These are phyloP conservation scores for Oreochromis tanganicae DNA, from an alignment of 2,113 vertebrate genomes.

Conservation along the genomic window DNA sequence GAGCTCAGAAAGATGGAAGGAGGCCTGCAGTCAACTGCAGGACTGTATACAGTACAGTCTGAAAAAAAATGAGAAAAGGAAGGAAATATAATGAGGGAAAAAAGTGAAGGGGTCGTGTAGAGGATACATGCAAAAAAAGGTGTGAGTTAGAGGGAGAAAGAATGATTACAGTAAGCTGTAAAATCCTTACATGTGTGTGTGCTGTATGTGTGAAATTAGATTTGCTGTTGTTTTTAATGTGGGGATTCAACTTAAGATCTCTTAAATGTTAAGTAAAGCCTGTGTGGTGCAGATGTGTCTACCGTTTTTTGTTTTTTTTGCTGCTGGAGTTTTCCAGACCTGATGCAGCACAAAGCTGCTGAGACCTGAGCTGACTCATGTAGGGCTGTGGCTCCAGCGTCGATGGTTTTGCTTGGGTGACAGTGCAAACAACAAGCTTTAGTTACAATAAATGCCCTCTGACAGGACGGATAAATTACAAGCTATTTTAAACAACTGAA, in stretches of 20 bases:
- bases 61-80: neutral
- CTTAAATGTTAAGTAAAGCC: neutral
- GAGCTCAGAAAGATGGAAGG: neutral
- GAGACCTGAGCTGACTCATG: neutral
- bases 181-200: neutral
- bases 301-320: neutral
- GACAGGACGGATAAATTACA: neutral
- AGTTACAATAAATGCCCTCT: neutral
- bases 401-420: neutral
- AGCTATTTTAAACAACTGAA: neutral
- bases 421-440: constrained; percentile 2
- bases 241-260: neutral
- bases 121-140: neutral
- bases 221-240: neutral
- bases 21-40: constrained; percentile 7
- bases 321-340: neutral
- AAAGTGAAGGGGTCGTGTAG: neutral
- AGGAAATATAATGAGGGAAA: neutral
- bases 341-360: neutral
- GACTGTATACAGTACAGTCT: neutral
- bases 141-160: neutral
- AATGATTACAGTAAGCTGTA: neutral
- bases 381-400: neutral
- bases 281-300: neutral
- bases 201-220: neutral